phyloP scores from a whole-genome alignment of 2,113 vertebrate species.

The Ammodytes marinus region DNA sequence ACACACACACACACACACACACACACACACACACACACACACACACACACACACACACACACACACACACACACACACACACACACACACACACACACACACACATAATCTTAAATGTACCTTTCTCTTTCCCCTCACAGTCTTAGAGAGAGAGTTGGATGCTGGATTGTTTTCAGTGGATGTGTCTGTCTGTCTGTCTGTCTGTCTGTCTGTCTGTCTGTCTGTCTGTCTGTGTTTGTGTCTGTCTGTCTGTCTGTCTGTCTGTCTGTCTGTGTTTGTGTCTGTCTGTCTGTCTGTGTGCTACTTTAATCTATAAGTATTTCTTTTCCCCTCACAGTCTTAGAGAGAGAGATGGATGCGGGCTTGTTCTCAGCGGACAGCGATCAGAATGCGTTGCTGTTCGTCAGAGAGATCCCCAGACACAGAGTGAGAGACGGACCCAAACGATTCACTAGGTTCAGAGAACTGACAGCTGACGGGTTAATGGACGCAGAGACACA shows the following conservation, averaged over 20 bases:
- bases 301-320: too few species aligned
- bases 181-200: too few species aligned
- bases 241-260: too few species aligned
- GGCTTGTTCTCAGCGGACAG: slow-evolving; percentile 71
- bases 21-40: too few species aligned
- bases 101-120: not conserved
- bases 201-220: too few species aligned
- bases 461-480: slow-evolving; percentile 77
- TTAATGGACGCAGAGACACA: slow-evolving; percentile 82
- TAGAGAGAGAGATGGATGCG: slow-evolving; percentile 83
- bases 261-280: too few species aligned
- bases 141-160: slow-evolving; percentile 84
- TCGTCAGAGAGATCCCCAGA: slow-evolving; percentile 83
- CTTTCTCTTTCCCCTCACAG: slow-evolving; percentile 68
- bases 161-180: slow-evolving; percentile 82
- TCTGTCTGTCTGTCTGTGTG: too few species aligned
- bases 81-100: too few species aligned
- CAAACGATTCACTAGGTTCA: slow-evolving; percentile 66
- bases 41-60: too few species aligned
- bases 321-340: slow-evolving; percentile 72
- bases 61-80: too few species aligned
- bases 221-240: too few species aligned
- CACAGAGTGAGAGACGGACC: slow-evolving; percentile 70
- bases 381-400: slow-evolving; percentile 70
- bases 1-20: too few species aligned